Conservation (phyloP, 2,888 invertebrate genomes). For the Buathra laborator region DNA sequence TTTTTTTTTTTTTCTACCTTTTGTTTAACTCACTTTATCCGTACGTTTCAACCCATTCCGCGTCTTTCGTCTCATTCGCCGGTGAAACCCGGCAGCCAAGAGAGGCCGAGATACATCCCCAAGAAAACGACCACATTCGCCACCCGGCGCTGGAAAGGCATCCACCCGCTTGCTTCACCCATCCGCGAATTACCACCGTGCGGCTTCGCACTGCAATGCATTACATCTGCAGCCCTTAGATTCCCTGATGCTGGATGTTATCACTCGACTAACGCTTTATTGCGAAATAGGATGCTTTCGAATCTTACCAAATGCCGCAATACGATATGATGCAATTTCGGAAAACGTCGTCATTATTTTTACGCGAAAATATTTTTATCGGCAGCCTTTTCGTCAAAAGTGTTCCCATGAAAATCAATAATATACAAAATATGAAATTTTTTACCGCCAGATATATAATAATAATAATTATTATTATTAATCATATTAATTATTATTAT, state of each 20-base stretch:
- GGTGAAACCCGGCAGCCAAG: constrained; percentile 21
- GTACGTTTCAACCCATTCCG: constrained; percentile 28
- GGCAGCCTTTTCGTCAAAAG: no score
- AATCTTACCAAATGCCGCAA: constrained; percentile 58
- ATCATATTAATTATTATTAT: no score
- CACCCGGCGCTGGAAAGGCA: constrained; percentile 47
- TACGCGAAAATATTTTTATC: not conserved
- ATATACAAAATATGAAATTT: no score
- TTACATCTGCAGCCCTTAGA: constrained; percentile 5
- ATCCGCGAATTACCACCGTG: constrained; percentile 72
- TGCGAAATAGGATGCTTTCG: constrained; percentile 78
- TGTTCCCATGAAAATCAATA: no score
- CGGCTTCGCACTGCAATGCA: constrained; percentile 32
- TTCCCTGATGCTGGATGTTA: constrained; percentile 76
- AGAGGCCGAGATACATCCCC: constrained; percentile 35
- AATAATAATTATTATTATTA: no score
- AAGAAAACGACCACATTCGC: constrained; percentile 52
- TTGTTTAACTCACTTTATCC: constrained; percentile 26
- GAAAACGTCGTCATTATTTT: not conserved
- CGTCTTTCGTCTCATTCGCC: constrained; percentile 23
- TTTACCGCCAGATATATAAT: no score
- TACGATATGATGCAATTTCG: not conserved
- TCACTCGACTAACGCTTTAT: constrained; percentile 80
- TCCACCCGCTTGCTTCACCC: constrained; percentile 57
- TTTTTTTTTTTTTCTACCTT: constrained; percentile 45